A percentile compares a stretch with the other conserved stretches of the same genome.
Conservation (phyloP, 2,113 vertebrate genomes). For the Heterotilapia buettikoferi region DNA sequence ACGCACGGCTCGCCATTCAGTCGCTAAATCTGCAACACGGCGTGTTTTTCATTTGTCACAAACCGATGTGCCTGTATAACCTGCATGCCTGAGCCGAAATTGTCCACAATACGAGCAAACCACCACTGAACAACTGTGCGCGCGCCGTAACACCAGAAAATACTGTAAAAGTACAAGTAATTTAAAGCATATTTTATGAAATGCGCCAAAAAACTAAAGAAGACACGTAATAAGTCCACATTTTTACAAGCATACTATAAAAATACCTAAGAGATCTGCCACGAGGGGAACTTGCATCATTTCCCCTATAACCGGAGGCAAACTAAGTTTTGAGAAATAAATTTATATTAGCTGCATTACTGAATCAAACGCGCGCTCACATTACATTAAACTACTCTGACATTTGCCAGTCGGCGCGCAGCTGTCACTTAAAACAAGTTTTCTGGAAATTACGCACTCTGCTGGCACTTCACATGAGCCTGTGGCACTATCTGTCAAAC, state of each 20-base stretch:
- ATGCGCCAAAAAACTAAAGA: neutral
- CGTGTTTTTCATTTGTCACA: slow-evolving; percentile 2
- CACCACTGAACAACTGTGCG: neutral
- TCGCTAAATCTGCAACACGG: neutral
- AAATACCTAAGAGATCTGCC: neutral
- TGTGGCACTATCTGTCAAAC: neutral
- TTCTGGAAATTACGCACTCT: neutral
- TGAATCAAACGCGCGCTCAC: neutral
- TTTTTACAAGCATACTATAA: neutral
- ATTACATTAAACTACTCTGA: slow-evolving; percentile 4
- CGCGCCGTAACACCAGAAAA: neutral
- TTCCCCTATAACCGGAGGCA: neutral
- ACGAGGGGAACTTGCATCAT: slow-evolving; percentile 17
- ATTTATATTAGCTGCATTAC: neutral
- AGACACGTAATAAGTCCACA: rapidly evolving
- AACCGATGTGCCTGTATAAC: neutral
- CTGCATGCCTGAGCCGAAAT: neutral
- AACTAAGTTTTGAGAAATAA: neutral
- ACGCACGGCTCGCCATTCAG: slow-evolving; percentile 19
- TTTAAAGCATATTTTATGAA: neutral
- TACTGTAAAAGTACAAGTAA: neutral
- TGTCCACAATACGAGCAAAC: neutral
- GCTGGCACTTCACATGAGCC: neutral
- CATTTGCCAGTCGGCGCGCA: neutral
- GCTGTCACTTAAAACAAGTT: slow-evolving; percentile 23